These are phyloP conservation scores for Triplophysa yarkandensis DNA, from an alignment of 2,797 vertebrate genomes.

Conservation along the genomic window DNA sequence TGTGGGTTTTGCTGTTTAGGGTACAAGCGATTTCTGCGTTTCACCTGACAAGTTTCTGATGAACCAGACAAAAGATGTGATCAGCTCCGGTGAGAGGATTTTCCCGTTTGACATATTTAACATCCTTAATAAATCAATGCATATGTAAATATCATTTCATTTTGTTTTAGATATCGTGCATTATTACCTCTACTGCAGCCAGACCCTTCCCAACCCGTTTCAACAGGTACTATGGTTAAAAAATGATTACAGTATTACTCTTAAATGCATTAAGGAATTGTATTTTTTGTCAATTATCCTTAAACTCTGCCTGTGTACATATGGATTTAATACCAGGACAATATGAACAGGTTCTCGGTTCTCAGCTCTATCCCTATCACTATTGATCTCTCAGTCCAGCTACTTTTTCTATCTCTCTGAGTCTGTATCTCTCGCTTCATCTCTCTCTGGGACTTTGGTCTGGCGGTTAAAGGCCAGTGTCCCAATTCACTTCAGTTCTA, in stretches of 20 bases:
- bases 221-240: slow-evolving; percentile 84
- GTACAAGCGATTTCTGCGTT: slow-evolving; percentile 91
- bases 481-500: slow-evolving; percentile 12
- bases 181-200: slow-evolving; percentile 94
- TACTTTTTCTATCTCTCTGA: background rate
- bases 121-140: background rate
- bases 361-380: background rate
- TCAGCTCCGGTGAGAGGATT: slow-evolving; percentile 78
- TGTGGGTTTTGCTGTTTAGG: slow-evolving; percentile 71
- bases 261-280: background rate
- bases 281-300: background rate
- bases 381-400: background rate
- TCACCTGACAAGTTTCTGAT: slow-evolving; percentile 89
- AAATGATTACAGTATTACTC: background rate
- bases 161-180: slow-evolving; percentile 83
- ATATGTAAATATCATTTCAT: background rate
- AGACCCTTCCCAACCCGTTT: slow-evolving; percentile 88
- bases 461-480: slow-evolving; percentile 33
- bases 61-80: slow-evolving; percentile 80
- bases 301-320: background rate
- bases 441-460: slow-evolving; percentile 35
- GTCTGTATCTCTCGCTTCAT: slow-evolving; percentile 1
- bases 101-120: background rate
- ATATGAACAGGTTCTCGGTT: background rate
- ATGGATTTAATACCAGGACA: background rate